These are phyloP conservation scores for Hydroisotoma schaefferi DNA, from an alignment of 2,888 invertebrate genomes.

Conservation along the genomic window DNA sequence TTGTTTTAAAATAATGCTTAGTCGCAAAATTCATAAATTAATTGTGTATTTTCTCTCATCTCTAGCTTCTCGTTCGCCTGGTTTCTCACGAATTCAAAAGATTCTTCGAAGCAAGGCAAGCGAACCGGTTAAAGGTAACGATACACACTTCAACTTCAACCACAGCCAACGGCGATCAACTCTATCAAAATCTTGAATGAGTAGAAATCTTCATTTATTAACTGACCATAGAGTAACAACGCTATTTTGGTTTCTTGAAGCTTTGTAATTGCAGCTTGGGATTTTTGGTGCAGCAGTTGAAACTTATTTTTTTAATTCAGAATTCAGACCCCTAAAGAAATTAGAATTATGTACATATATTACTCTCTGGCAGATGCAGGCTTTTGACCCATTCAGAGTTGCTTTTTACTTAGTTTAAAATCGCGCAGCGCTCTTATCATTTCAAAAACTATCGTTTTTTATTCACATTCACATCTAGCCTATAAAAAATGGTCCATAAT, in stretches of 20 bases:
- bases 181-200: neutral
- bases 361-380: too few species aligned
- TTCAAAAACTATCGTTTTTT: too few species aligned
- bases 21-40: neutral
- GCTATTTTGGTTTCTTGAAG: neutral
- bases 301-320: neutral
- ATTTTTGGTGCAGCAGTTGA: too few species aligned
- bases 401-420: too few species aligned
- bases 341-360: too few species aligned
- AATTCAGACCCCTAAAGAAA: too few species aligned
- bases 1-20: neutral
- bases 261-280: too few species aligned
- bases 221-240: neutral
- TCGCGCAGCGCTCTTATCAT: too few species aligned
- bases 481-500: too few species aligned
- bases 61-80: slow-evolving; percentile 54
- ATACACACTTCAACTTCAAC: slow-evolving; percentile 24
- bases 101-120: slow-evolving; percentile 38
- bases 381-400: too few species aligned
- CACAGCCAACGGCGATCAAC: neutral
- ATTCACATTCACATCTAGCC: too few species aligned
- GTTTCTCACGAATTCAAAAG: slow-evolving; percentile 53
- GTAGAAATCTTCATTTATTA: too few species aligned
- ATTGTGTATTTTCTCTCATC: slow-evolving; percentile 22
- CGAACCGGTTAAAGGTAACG: slow-evolving; percentile 42